Evolutionary conservation across 2,888 invertebrate genomes (phyloP).

Genomic region (Lochmaea capreae): DNA sequence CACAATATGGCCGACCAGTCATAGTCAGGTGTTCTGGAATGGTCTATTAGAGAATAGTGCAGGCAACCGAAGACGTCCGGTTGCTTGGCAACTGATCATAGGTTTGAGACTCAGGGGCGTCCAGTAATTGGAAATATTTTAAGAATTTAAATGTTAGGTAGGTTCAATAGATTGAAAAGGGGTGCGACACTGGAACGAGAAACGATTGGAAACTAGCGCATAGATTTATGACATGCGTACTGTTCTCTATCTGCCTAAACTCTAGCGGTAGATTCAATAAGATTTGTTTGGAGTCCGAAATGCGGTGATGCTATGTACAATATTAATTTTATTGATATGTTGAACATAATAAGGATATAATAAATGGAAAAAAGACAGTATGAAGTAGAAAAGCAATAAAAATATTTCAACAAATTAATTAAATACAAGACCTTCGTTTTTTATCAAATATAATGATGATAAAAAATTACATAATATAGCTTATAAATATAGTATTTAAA

Average conservation of each 20-base stretch:
- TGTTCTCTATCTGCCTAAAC: background rate
- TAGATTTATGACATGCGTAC: too few relatives aligned
- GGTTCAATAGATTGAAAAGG: too few relatives aligned
- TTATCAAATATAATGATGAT: background rate
- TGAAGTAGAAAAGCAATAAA: background rate
- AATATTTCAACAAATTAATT: background rate
- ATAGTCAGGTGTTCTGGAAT: too few relatives aligned
- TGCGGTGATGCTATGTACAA: constrained; percentile 31
- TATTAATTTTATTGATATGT: constrained; percentile 32
- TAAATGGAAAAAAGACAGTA: background rate
- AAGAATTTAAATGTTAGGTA: too few relatives aligned
- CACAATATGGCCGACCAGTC: too few relatives aligned
- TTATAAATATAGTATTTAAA: too few relatives aligned
- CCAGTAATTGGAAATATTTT: too few relatives aligned
- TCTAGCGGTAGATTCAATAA: background rate
- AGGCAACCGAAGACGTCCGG: too few relatives aligned
- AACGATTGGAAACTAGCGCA: background rate
- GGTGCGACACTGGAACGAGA: too few relatives aligned
- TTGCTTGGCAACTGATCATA: too few relatives aligned
- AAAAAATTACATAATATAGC: background rate
- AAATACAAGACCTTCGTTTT: background rate
- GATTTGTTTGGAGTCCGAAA: constrained; percentile 1
- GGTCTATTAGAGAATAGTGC: too few relatives aligned
- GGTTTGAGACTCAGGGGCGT: too few relatives aligned
- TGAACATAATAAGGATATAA: constrained; percentile 23